phyloP scores from a whole-genome alignment of 2,797 vertebrate genomes.

The Xyrichtys novacula region DNA sequence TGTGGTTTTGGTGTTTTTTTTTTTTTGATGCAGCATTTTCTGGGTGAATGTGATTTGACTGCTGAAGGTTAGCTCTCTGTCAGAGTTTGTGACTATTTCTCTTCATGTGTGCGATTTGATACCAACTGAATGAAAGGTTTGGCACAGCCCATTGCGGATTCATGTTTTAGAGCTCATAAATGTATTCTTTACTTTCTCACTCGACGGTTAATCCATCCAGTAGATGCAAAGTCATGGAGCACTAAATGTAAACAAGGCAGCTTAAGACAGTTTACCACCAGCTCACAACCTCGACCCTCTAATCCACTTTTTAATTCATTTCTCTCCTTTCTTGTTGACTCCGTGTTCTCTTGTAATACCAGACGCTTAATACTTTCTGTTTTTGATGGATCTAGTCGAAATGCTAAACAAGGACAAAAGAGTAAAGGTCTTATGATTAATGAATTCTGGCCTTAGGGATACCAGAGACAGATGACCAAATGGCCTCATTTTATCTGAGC shows the following conservation, averaged over 20 bases:
- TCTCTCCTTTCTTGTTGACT: conserved; percentile 46
- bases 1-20: not conserved
- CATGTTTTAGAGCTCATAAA: conserved; percentile 7
- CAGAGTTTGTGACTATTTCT: not conserved
- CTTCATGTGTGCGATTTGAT: not conserved
- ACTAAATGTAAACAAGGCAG: conserved; percentile 17
- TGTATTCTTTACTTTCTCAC: conserved; percentile 20
- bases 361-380: conserved; percentile 43
- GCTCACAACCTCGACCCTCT: conserved; percentile 11
- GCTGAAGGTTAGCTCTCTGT: conserved; percentile 1
- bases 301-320: conserved; percentile 57
- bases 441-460: conserved; percentile 34
- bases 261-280: conserved; percentile 30
- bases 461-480: conserved; percentile 37
- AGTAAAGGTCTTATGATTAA: conserved; percentile 47
- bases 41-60: conserved; percentile 21
- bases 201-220: conserved; percentile 12
- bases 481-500: conserved; percentile 27
- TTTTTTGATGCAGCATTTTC: conserved; percentile 4
- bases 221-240: conserved; percentile 22
- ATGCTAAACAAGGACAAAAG: conserved; percentile 49
- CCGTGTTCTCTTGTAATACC: conserved; percentile 42
- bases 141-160: conserved; percentile 1
- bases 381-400: conserved; percentile 26
- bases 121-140: not conserved